Evolutionary conservation across 2,113 vertebrate species (phyloP).

Genomic region (Tenrec ecaudatus): DNA sequence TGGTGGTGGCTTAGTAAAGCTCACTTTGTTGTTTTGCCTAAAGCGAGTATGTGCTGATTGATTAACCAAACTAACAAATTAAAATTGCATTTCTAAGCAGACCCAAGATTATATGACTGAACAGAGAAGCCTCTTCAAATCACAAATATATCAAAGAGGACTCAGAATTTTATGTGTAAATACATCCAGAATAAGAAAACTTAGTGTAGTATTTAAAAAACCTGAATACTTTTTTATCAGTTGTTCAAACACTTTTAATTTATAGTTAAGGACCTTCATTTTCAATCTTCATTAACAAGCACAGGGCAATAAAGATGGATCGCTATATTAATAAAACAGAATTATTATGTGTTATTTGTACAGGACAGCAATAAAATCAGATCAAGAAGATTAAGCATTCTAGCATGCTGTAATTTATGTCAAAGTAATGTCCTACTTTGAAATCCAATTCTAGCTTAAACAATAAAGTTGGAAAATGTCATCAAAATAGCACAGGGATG

Average conservation of each 20-base stretch:
- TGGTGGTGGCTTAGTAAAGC: not conserved
- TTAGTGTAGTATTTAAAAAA: slow-evolving; percentile 58
- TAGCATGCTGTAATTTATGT: slow-evolving; percentile 76
- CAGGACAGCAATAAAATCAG: slow-evolving; percentile 77
- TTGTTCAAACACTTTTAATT: slow-evolving; percentile 73
- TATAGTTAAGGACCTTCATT: slow-evolving; percentile 53
- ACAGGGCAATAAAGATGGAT: slow-evolving; percentile 76
- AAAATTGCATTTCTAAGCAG: not conserved
- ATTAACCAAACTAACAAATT: not conserved
- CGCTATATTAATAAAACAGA: slow-evolving; percentile 82
- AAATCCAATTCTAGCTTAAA: slow-evolving; percentile 65
- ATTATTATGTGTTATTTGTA: slow-evolving; percentile 78
- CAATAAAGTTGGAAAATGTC: slow-evolving; percentile 34
- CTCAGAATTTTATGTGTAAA: slow-evolving; percentile 16
- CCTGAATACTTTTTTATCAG: not conserved
- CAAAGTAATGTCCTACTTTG: slow-evolving; percentile 69
- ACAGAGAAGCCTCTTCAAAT: not conserved
- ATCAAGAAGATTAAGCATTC: slow-evolving; percentile 70
- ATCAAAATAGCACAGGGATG: not conserved
- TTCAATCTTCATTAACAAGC: slow-evolving; percentile 77
- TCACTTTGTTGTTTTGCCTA: not conserved
- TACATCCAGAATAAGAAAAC: slow-evolving; percentile 40
- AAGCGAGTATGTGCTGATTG: not conserved
- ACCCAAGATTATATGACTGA: not conserved
- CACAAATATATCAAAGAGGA: not conserved